Evolutionary conservation across 2,888 invertebrate genomes (phyloP).

Genomic region (Athripsodes cinereus): DNA sequence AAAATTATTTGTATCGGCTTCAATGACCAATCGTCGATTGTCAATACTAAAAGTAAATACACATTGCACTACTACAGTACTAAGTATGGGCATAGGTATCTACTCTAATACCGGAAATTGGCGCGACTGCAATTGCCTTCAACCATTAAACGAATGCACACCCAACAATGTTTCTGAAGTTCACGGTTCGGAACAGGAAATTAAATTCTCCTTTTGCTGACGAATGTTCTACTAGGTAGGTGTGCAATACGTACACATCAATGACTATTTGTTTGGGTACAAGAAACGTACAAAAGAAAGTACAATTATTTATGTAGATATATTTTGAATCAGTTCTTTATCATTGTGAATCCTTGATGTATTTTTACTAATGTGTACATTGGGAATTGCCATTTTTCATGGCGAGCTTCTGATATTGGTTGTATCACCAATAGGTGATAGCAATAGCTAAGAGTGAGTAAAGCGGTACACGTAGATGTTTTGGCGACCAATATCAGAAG

Average conservation of each 20-base stretch:
- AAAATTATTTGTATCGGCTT: too few species aligned
- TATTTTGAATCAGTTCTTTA: neutral
- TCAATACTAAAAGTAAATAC: too few species aligned
- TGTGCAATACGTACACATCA: neutral
- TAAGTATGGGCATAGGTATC: neutral
- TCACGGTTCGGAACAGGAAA: constrained; percentile 16
- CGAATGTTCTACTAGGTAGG: too few species aligned
- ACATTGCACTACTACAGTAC: neutral
- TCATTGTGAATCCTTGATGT: too few species aligned
- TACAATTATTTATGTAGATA: neutral
- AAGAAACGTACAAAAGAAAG: neutral
- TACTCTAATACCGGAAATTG: constrained; percentile 17
- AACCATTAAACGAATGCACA: constrained; percentile 17
- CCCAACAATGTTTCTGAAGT: constrained; percentile 1
- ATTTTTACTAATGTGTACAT: too few species aligned
- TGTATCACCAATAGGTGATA: too few species aligned
- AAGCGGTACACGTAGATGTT: too few species aligned
- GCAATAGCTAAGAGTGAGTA: too few species aligned
- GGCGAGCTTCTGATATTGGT: too few species aligned
- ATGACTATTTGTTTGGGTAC: neutral
- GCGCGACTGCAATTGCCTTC: constrained; percentile 13
- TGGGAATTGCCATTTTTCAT: too few species aligned
- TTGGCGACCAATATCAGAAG: too few species aligned
- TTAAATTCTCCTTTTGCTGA: constrained; percentile 17
- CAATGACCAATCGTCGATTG: too few species aligned